Percentiles rank a stretch among this genome's conserved stretches.
phyloP scores from a whole-genome alignment of 2,113 vertebrate genomes.

The Ammodytes marinus region DNA sequence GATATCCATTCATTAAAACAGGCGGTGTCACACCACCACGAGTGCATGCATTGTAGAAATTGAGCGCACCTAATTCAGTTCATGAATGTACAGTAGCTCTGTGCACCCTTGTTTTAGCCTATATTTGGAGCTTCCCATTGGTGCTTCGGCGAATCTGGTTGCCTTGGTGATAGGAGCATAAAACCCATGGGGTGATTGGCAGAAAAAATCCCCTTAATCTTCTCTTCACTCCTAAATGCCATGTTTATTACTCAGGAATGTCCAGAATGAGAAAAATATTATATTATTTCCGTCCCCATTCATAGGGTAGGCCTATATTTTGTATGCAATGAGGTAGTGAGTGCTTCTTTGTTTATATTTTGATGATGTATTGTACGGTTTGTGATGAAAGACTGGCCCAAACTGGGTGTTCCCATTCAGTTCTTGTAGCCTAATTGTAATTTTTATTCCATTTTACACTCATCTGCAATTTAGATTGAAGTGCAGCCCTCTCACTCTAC shows the following conservation, averaged over 20 bases:
- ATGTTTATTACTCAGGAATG: conserved; percentile 42
- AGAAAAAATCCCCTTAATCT: conserved; percentile 51
- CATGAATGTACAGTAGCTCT: not conserved
- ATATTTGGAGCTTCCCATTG: conserved; percentile 43
- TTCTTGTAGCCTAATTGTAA: conserved; percentile 16
- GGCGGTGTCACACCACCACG: not conserved
- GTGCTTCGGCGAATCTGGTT: conserved; percentile 57
- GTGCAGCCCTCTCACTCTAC: not conserved
- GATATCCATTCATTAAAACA: conserved; percentile 19
- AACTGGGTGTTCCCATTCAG: conserved; percentile 38
- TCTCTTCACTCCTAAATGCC: conserved; percentile 24
- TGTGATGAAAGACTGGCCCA: conserved; percentile 27
- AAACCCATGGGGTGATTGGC: conserved; percentile 44
- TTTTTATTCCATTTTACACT: conserved; percentile 10
- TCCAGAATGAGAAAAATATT: conserved; percentile 22
- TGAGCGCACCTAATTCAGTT: not conserved
- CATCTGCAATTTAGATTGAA: conserved; percentile 30
- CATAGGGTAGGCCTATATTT: conserved; percentile 2
- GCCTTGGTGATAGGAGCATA: conserved; percentile 67
- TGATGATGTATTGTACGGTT: not conserved
- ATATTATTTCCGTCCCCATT: not conserved
- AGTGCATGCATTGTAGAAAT: not conserved
- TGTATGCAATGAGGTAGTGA: conserved; percentile 2
- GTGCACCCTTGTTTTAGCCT: not conserved
- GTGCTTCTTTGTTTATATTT: conserved; percentile 33